phyloP scores from a whole-genome alignment of 2,888 invertebrate genomes.

The Geophilus truncorum region DNA sequence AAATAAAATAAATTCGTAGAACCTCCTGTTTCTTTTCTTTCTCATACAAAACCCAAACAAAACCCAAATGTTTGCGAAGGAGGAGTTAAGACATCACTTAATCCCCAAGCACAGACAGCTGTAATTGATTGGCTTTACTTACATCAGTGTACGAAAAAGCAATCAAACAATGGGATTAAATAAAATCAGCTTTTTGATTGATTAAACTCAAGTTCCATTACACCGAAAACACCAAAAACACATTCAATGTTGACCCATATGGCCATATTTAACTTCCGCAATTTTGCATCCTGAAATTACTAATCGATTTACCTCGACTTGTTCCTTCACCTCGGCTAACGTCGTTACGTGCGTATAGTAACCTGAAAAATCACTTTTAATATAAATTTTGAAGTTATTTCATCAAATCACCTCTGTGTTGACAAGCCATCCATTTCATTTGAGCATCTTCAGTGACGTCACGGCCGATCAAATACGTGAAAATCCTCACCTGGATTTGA shows the following conservation, averaged over 20 bases:
- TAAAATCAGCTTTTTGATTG: too few relatives aligned
- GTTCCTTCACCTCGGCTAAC: slow-evolving; percentile 93
- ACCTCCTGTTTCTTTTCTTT: too few relatives aligned
- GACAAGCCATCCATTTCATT: slow-evolving; percentile 98
- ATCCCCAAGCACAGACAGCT: too few relatives aligned
- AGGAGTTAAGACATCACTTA: too few relatives aligned
- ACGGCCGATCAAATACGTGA: slow-evolving; percentile 95
- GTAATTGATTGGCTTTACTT: too few relatives aligned
- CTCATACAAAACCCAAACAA: too few relatives aligned
- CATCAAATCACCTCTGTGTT: slow-evolving; percentile 74
- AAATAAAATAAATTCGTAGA: not conserved
- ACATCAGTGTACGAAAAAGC: too few relatives aligned
- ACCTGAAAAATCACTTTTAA: slow-evolving; percentile 56
- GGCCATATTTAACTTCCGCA: not conserved
- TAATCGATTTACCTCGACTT: slow-evolving; percentile 59
- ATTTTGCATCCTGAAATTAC: too few relatives aligned
- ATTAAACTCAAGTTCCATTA: not conserved
- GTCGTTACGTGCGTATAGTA: slow-evolving; percentile 95
- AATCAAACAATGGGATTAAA: too few relatives aligned
- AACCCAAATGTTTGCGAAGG: too few relatives aligned
- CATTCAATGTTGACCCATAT: not conserved
- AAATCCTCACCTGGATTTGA: slow-evolving; percentile 79
- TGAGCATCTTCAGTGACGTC: slow-evolving; percentile 90
- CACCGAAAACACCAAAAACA: not conserved
- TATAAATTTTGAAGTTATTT: slow-evolving; percentile 15